Conservation (phyloP, 2,113 vertebrate species). For the Rattus rattus region DNA sequence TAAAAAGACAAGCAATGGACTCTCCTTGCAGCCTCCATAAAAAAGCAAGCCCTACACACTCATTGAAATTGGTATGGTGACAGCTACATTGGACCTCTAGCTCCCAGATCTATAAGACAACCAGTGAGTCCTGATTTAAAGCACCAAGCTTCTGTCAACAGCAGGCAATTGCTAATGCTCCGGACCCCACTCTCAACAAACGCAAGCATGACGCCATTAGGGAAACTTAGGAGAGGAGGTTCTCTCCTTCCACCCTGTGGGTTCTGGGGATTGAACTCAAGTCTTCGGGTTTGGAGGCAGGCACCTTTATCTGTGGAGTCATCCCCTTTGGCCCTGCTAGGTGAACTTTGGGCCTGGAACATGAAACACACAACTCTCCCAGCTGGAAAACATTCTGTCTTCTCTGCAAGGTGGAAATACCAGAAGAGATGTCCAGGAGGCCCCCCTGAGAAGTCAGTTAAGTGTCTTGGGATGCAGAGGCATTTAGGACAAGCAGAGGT, state of each 20-base stretch:
- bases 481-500: background rate
- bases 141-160: background rate
- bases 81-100: background rate
- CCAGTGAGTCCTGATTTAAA: background rate
- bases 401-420: background rate
- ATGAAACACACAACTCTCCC: accelerated
- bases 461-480: background rate
- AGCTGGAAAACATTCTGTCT: background rate
- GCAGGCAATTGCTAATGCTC: accelerated
- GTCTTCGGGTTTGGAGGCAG: background rate
- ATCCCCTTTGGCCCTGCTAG: background rate
- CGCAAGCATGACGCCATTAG: too few species aligned
- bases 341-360: background rate
- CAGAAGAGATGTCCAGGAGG: background rate
- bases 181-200: background rate
- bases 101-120: background rate
- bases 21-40: background rate
- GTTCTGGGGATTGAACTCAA: background rate
- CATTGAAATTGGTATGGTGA: background rate
- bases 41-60: background rate
- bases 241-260: background rate
- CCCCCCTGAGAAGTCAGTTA: background rate
- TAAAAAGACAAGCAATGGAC: background rate
- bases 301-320: background rate
- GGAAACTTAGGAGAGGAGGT: background rate